Conservation (phyloP, 2,888 invertebrate genomes). For the Hartigia nigra region DNA sequence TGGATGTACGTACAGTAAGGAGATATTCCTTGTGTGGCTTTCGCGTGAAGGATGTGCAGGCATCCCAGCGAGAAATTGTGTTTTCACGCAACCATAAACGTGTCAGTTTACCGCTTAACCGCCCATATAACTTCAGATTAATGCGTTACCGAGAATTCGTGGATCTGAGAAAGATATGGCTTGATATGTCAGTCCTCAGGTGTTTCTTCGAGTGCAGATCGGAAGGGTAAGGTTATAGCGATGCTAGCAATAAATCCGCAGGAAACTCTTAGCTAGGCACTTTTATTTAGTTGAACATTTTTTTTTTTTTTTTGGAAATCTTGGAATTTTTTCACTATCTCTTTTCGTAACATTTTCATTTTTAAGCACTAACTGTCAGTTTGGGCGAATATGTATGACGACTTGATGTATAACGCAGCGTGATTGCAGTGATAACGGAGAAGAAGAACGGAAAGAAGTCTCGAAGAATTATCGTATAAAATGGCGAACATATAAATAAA, state of each 20-base stretch:
- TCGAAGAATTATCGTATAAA: not conserved
- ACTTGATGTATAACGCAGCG: not conserved
- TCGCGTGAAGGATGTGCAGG: slow-evolving; percentile 27
- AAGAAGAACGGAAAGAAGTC: not conserved
- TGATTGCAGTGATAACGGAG: not conserved
- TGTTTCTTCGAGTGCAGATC: slow-evolving; percentile 24
- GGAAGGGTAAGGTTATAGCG: not conserved
- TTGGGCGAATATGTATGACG: not conserved
- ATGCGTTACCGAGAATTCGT: slow-evolving; percentile 26
- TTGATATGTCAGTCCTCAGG: slow-evolving; percentile 26
- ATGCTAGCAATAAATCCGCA: not conserved
- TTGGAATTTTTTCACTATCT: not conserved
- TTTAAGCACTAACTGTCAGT: not conserved
- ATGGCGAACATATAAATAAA: not conserved
- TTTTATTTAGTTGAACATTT: too few relatives aligned
- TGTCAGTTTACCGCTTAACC: slow-evolving; percentile 33
- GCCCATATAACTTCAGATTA: slow-evolving; percentile 38
- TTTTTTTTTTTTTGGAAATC: not conserved
- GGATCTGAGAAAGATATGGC: slow-evolving; percentile 15
- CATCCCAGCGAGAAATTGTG: slow-evolving; percentile 38
- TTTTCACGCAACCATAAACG: slow-evolving; percentile 34
- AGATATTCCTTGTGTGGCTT: not conserved
- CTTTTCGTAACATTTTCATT: not conserved
- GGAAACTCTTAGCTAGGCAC: too few relatives aligned
- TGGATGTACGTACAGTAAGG: not conserved